Percentiles rank a stretch among this genome's conserved stretches.
Conservation (phyloP, 2,888 invertebrate species). For the Hyposoter didymator region DNA sequence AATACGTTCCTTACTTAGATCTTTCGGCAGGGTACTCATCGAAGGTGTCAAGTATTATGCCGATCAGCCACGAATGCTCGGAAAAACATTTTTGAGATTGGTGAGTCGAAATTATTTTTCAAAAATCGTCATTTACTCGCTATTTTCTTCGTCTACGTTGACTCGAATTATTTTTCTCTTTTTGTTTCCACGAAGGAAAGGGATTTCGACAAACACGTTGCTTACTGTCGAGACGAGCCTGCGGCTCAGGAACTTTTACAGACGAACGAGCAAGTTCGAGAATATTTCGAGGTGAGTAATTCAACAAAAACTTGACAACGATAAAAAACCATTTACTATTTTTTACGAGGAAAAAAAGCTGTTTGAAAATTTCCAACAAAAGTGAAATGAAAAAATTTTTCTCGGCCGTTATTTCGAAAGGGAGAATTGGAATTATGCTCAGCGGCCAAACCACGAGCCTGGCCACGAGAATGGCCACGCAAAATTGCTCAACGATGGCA, state of each 20-base stretch:
- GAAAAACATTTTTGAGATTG: slow-evolving; percentile 94
- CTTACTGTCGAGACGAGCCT: slow-evolving; percentile 95
- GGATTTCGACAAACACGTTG: slow-evolving; percentile 97
- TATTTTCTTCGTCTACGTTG: neutral
- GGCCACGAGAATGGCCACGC: neutral
- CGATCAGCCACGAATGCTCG: slow-evolving; percentile 94
- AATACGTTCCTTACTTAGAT: slow-evolving; percentile 84
- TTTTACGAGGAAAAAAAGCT: too few relatives aligned
- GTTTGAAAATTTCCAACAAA: too few relatives aligned
- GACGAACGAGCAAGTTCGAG: slow-evolving; percentile 88
- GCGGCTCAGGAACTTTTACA: slow-evolving; percentile 92
- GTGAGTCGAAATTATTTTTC: slow-evolving; percentile 80
- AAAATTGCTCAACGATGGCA: neutral
- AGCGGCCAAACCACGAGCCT: neutral
- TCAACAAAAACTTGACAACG: neutral
- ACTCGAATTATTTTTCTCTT: slow-evolving; percentile 15
- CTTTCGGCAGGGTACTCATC: slow-evolving; percentile 91
- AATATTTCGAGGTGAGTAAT: slow-evolving; percentile 92
- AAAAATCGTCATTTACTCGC: neutral
- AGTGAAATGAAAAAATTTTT: too few relatives aligned
- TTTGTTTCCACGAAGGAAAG: slow-evolving; percentile 87
- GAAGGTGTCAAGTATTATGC: slow-evolving; percentile 97
- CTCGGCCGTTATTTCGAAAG: neutral
- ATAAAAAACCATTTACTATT: too few relatives aligned
- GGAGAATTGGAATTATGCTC: neutral